Conservation (phyloP, 2,888 invertebrate genomes). For the Drosophila atripex region DNA sequence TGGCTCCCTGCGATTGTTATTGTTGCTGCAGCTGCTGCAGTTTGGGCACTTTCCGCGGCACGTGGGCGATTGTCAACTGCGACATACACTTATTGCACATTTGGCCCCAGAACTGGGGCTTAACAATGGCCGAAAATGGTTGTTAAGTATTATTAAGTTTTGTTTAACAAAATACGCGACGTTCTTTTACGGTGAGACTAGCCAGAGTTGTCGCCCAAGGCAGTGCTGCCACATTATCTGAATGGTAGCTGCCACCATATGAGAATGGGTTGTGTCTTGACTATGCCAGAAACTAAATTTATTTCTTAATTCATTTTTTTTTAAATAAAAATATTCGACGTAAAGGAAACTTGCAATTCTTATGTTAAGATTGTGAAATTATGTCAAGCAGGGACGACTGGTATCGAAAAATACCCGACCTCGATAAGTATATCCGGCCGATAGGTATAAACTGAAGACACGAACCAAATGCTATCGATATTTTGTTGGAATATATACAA, state of each 20-base stretch:
- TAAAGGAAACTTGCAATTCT: too few species aligned
- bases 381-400: too few species aligned
- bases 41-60: constrained; percentile 37
- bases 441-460: too few species aligned
- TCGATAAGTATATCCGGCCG: too few species aligned
- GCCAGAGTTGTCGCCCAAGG: neutral
- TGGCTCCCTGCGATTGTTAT: constrained; percentile 56
- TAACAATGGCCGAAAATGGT: constrained; percentile 12
- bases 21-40: constrained; percentile 55
- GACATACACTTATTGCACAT: constrained; percentile 50
- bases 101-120: constrained; percentile 11
- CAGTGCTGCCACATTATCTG: neutral
- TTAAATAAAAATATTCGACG: too few species aligned
- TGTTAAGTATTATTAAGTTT: constrained; percentile 29
- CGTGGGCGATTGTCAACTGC: constrained; percentile 38
- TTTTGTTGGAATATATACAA: neutral
- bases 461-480: neutral
- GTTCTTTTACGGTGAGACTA: constrained; percentile 21
- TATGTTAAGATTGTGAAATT: too few species aligned
- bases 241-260: neutral
- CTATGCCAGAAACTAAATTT: constrained; percentile 27
- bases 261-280: neutral
- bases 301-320: too few species aligned
- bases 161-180: constrained; percentile 35
- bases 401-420: too few species aligned